These are phyloP conservation scores for Archilochus colubris DNA, from an alignment of 2,113 vertebrate species.

Conservation along the genomic window DNA sequence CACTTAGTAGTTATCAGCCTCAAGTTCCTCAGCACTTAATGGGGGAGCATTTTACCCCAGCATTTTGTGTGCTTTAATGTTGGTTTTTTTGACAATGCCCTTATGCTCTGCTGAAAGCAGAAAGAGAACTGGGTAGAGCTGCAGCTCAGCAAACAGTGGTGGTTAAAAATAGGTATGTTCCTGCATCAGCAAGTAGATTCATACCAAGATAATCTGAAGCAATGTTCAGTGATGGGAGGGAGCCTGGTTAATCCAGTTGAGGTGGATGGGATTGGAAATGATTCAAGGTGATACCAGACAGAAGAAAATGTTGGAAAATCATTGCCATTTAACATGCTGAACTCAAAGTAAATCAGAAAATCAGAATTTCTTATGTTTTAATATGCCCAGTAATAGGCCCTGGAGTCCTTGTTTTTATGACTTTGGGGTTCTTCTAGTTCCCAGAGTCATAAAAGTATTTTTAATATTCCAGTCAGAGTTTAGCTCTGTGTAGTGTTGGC, in stretches of 20 bases:
- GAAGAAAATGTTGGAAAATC: neutral
- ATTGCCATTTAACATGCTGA: neutral
- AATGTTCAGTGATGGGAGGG: neutral
- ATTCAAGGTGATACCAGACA: neutral
- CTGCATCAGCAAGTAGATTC: neutral
- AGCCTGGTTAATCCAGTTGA: neutral
- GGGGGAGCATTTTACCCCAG: neutral
- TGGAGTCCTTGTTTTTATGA: neutral
- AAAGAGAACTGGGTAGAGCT: neutral
- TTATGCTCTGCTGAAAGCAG: neutral
- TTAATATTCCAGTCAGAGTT: constrained; percentile 43
- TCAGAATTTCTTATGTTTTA: neutral
- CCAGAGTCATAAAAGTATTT: neutral
- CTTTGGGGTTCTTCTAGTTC: neutral
- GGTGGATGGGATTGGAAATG: neutral
- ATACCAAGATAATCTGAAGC: neutral
- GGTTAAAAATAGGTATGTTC: constrained; percentile 38
- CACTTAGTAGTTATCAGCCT: neutral
- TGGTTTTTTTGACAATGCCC: neutral
- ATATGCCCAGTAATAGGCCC: neutral
- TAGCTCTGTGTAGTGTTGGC: neutral
- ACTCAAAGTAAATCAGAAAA: neutral
- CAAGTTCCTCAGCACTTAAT: neutral
- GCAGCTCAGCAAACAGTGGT: neutral
- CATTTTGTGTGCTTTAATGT: too few relatives aligned